Evolutionary conservation across 2,113 vertebrate species (phyloP).

Genomic region (Sus scrofa): T2T-Sscrofa CM000830.6:91203501-91204000

Average conservation of each 20-base stretch:
- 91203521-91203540: not conserved
- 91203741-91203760: conserved; percentile 66
- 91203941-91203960: conserved; percentile 77
- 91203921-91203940: conserved; percentile 26
- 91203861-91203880: conserved; percentile 59
- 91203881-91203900: conserved; percentile 74
- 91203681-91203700: not conserved
- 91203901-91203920: conserved; percentile 67
- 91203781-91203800: conserved; percentile 75
- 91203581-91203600: conserved; percentile 32
- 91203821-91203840: not conserved
- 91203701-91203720: not conserved
- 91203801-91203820: conserved; percentile 43
- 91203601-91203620: conserved; percentile 48
- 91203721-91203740: not conserved
- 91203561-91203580: conserved; percentile 51
- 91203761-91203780: conserved; percentile 59
- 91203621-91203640: conserved; percentile 49
- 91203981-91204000: conserved; percentile 77
- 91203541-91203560: conserved; percentile 26
- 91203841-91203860: not conserved
- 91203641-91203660: conserved; percentile 45
- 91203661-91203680: not conserved
- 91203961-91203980: conserved; percentile 67
- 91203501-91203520: conserved; percentile 41